Percentiles rank a stretch among this genome's conserved stretches.
phyloP scores from a whole-genome alignment of 2,113 vertebrate species.

The Plotosus lineatus region DNA sequence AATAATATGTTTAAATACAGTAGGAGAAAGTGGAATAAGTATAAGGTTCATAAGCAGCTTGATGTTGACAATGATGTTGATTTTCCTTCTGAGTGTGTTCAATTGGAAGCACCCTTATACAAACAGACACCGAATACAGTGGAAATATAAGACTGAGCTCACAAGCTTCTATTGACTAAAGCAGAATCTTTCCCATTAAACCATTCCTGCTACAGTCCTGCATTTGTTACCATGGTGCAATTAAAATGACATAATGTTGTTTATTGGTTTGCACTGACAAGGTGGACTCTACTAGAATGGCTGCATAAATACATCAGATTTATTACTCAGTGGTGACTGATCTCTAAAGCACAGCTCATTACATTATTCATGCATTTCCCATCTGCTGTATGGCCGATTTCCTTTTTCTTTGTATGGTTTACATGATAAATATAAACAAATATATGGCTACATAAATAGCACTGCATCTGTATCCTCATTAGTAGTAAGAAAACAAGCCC shows the following conservation, averaged over 20 bases:
- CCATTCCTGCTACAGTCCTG: background rate
- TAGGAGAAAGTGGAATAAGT: background rate
- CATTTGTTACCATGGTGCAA: background rate
- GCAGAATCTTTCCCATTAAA: background rate
- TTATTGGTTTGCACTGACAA: conserved; percentile 15
- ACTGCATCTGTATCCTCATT: conserved; percentile 2
- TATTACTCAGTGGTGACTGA: background rate
- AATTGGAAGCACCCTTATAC: background rate
- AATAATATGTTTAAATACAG: conserved; percentile 9
- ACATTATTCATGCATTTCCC: conserved; percentile 28
- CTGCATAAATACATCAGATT: conserved; percentile 13
- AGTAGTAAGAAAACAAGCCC: background rate
- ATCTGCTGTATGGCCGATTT: conserved; percentile 19
- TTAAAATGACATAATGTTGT: background rate
- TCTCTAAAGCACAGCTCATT: conserved; percentile 14
- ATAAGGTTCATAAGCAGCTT: background rate
- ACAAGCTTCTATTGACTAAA: background rate
- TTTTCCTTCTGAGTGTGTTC: background rate
- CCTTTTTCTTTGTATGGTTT: conserved; percentile 26
- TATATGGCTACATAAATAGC: background rate
- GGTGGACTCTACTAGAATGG: conserved; percentile 12
- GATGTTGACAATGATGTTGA: background rate
- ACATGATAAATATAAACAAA: conserved; percentile 32
- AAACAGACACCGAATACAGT: background rate
- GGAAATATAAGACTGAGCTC: background rate